Conservation (phyloP, 2,888 invertebrate genomes). For the Heliconius erato region DNA sequence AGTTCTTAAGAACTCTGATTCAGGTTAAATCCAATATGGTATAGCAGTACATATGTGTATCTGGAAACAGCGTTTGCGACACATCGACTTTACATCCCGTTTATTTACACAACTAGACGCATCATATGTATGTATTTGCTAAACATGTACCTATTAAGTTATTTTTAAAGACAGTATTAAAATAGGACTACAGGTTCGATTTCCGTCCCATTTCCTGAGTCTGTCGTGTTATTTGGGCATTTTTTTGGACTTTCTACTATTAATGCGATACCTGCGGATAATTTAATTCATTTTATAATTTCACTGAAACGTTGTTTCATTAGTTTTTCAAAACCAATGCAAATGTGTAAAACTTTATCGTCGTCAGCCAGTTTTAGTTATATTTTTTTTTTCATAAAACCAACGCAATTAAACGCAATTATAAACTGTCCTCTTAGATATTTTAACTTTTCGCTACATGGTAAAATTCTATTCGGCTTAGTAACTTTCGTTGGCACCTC, state of each 20-base stretch:
- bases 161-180: neutral
- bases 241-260: too few relatives aligned
- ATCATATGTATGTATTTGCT: neutral
- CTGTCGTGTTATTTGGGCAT: neutral
- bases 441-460: too few relatives aligned
- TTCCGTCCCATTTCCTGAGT: neutral
- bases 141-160: neutral
- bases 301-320: too few relatives aligned
- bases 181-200: neutral
- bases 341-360: neutral
- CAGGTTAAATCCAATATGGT: conserved; percentile 2
- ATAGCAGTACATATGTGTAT: conserved; percentile 1
- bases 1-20: neutral
- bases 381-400: neutral
- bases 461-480: too few relatives aligned
- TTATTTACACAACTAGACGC: conserved; percentile 4
- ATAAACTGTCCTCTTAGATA: too few relatives aligned
- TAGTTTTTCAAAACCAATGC: too few relatives aligned
- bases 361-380: neutral
- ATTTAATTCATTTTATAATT: too few relatives aligned
- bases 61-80: conserved; percentile 2
- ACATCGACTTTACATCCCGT: neutral
- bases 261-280: too few relatives aligned
- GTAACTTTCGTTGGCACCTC: too few relatives aligned
- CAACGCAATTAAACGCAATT: too few relatives aligned